These are phyloP conservation scores for Gastrophryne carolinensis DNA, from an alignment of 2,797 vertebrate species.

Conservation along the genomic window DNA sequence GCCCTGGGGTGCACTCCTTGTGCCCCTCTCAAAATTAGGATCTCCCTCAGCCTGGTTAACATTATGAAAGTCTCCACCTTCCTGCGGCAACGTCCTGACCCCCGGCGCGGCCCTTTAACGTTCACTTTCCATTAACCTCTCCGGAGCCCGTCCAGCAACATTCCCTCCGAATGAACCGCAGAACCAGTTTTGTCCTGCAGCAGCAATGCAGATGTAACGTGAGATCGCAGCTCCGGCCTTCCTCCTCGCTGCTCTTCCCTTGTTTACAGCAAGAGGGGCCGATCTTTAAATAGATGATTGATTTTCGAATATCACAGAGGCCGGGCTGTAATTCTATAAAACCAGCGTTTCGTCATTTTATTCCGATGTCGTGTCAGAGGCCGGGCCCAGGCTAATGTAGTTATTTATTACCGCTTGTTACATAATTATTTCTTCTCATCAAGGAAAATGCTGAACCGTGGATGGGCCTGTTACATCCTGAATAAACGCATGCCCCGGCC, in stretches of 20 bases:
- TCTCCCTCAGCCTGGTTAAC: too few species aligned
- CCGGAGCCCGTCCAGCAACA: too few species aligned
- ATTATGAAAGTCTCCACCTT: too few species aligned
- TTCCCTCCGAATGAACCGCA: too few species aligned
- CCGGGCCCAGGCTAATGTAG: not conserved
- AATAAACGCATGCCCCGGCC: not conserved
- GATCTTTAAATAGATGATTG: not conserved
- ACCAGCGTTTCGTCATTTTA: not conserved
- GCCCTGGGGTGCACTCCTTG: too few species aligned
- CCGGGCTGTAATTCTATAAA: not conserved
- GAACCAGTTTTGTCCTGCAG: not conserved
- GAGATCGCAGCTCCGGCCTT: not conserved
- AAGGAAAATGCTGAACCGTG: not conserved
- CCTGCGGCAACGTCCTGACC: too few species aligned
- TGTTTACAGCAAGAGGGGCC: not conserved
- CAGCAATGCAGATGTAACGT: not conserved
- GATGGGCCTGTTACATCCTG: not conserved
- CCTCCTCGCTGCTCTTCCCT: not conserved
- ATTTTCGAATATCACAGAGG: not conserved
- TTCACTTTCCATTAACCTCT: too few species aligned
- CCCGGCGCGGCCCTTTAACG: too few species aligned
- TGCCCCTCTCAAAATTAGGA: too few species aligned
- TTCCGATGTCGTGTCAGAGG: conserved; percentile 5
- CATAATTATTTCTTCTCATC: conserved; percentile 18
- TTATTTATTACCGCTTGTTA: not conserved